These are phyloP conservation scores for Rhynchomys soricoides DNA, from an alignment of 2,113 vertebrate species.

Conservation along the genomic window DNA sequence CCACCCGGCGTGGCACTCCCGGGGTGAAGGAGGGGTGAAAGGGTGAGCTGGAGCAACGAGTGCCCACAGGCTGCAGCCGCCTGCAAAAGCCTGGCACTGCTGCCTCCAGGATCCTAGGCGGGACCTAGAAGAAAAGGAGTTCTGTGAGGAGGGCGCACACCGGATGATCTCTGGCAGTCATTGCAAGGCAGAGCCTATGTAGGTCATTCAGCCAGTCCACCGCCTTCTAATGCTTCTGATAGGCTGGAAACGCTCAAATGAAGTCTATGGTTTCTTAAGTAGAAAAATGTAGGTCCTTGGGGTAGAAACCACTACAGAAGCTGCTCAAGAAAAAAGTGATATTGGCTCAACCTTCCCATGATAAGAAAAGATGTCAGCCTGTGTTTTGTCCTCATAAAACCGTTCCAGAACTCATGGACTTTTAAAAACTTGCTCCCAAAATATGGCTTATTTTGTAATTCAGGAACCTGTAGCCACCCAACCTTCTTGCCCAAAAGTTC, in stretches of 20 bases:
- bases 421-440: not conserved
- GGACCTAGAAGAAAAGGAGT: not conserved
- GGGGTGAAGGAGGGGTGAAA: constrained; percentile 66
- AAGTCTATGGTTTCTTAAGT: not conserved
- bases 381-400: constrained; percentile 16
- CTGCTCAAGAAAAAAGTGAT: constrained; percentile 17
- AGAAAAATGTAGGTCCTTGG: not conserved
- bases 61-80: not conserved
- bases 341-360: not conserved
- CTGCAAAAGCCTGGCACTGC: constrained; percentile 30
- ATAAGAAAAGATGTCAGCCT: not conserved
- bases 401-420: not conserved
- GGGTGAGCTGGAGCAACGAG: constrained; percentile 37
- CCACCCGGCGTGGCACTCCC: not conserved
- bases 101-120: not conserved
- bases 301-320: not conserved
- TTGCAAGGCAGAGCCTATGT: not conserved
- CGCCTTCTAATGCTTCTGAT: not conserved
- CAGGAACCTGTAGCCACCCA: not conserved
- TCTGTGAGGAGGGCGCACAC: not conserved
- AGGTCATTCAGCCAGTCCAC: not conserved
- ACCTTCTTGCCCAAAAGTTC: not conserved
- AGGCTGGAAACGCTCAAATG: not conserved
- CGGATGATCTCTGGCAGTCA: not conserved
- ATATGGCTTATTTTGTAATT: not conserved